A percentile compares a stretch with the other conserved stretches of the same genome.
Evolutionary conservation across 2,797 vertebrate species (phyloP).

Genomic region (Taenioides sp.): DNA sequence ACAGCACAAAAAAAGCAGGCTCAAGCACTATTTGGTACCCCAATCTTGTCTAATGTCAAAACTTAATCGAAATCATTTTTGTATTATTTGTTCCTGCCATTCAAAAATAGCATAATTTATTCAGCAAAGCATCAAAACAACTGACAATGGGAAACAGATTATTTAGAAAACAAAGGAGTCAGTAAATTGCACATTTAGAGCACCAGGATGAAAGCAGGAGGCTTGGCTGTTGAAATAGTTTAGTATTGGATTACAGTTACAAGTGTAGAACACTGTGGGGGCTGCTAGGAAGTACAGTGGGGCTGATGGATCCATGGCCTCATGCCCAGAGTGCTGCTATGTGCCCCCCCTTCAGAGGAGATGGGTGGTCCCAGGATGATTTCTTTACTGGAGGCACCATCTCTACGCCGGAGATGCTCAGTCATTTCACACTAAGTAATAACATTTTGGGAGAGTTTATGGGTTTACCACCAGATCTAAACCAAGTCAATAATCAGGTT

Average conservation of each 20-base stretch:
- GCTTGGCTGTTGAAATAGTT: slow-evolving; percentile 32
- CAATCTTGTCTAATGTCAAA: slow-evolving; percentile 8
- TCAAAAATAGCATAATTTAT: slow-evolving; percentile 17
- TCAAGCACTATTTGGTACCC: slow-evolving; percentile 11
- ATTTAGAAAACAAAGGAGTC: slow-evolving; percentile 19
- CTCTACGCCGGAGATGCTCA: neutral
- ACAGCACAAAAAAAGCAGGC: neutral
- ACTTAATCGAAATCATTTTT: slow-evolving; percentile 28
- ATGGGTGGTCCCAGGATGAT: slow-evolving; percentile 32
- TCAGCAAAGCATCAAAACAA: slow-evolving; percentile 18
- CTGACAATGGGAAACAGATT: slow-evolving; percentile 13
- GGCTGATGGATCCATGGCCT: slow-evolving; percentile 60
- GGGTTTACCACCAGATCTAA: neutral
- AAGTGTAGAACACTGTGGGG: slow-evolving; percentile 35
- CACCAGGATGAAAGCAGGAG: slow-evolving; percentile 3
- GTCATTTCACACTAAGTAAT: neutral
- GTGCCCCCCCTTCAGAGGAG: slow-evolving; percentile 27
- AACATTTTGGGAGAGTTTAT: neutral
- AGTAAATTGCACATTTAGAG: slow-evolving; percentile 25
- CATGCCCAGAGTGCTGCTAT: slow-evolving; percentile 52
- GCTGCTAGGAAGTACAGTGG: slow-evolving; percentile 44
- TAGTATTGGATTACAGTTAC: slow-evolving; percentile 36
- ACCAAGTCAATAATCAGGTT: neutral
- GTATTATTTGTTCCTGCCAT: slow-evolving; percentile 18
- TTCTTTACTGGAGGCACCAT: slow-evolving; percentile 17